These are phyloP conservation scores for Sepioteuthis lessoniana DNA, from an alignment of 2,888 invertebrate genomes.

Conservation along the genomic window DNA sequence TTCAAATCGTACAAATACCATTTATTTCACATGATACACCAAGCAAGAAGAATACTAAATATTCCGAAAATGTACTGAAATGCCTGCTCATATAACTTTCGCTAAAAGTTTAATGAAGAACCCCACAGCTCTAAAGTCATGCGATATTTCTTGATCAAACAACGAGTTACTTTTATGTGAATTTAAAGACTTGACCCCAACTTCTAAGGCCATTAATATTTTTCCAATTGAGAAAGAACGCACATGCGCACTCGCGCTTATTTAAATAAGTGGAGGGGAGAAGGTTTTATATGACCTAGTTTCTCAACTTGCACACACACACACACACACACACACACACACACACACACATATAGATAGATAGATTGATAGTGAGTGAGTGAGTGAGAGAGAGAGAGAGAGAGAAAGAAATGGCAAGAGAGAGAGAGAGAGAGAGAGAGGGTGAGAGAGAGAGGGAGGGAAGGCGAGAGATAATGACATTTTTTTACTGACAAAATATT, in stretches of 20 bases:
- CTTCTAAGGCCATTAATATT: conserved; percentile 4
- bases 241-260: not conserved
- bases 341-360: no score
- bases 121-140: not conserved
- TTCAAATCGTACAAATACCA: not conserved
- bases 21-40: not conserved
- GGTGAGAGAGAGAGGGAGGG: no score
- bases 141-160: conserved; percentile 33
- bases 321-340: no score
- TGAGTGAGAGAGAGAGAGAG: no score
- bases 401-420: no score
- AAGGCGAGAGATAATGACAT: no score
- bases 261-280: not conserved
- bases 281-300: not conserved
- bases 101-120: not conserved
- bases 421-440: no score
- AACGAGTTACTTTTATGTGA: not conserved
- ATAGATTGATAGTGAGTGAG: no score
- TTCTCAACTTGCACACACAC: no score
- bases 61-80: not conserved
- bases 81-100: not conserved
- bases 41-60: not conserved
- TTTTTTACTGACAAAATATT: no score
- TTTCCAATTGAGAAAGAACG: not conserved
- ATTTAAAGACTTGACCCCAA: conserved; percentile 24